Evolutionary conservation across 2,888 invertebrate species (phyloP), one percentile per base, ranked within the genome.

Genomic region (Panorpa germanica): DNA sequence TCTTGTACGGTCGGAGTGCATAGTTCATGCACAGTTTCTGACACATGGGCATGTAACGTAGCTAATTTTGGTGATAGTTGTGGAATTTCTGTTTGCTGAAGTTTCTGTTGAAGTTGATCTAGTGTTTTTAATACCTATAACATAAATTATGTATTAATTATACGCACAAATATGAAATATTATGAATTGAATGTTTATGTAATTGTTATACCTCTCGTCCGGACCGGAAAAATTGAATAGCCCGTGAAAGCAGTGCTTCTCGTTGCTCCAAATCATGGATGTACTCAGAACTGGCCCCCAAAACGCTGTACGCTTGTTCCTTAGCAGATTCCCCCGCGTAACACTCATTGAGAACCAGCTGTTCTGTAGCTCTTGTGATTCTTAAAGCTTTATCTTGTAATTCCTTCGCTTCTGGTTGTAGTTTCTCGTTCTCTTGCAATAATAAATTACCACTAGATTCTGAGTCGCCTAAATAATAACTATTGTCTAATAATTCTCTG

Each of bases 361-460:
- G 71, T 49, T 82, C 81, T 10, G 78, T 80, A 21, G 75, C 73
- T 43, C 73, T 70, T 13, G 80, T 71, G 41, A 81, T 70, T 49
- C 72, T 75, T 29, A 82, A 52, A 5, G 76, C 72, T 40, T 67
- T 64, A 47, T 82, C 81, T 47, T 81, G 73, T 34, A 78, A 55
- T 35, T 71, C 65, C 56, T 70, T 62, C 14, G 77, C 76, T 52
- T 76, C 74, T 14, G 63, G 60, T 40, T 77, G 65, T 41, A 74
- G 59, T 45, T 71, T 71, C 34, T 60, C 61, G 44, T 80, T 66
- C 42, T 75, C 70, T 44, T 67, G 63, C n/a, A 72, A 58, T 19
- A 78, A 53, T 28, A 67, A 52, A 45, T 70, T 70, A 6, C 76
- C 66, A 34, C 70, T 68, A 10, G 70, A 61, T 14, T 67, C 63